Evolutionary conservation across 2,888 invertebrate species (phyloP).

Genomic region (Conistra vaccinii): DNA sequence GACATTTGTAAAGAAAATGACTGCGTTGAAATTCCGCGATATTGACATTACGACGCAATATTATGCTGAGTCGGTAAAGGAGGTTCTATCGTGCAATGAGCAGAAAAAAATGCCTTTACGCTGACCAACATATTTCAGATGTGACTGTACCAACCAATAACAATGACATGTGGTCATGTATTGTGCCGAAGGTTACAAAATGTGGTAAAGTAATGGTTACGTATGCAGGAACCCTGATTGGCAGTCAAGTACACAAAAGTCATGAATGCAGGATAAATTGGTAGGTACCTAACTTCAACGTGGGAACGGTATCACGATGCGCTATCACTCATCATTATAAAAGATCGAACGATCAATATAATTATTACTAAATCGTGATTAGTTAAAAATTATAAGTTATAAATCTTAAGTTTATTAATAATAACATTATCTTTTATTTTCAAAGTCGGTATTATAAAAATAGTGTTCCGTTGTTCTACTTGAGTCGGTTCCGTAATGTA

Average conservation of each 20-base stretch:
- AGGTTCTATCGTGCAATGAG: neutral
- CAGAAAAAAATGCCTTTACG: neutral
- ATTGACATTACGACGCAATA: neutral
- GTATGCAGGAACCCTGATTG: slow-evolving; percentile 18
- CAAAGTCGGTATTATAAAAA: neutral
- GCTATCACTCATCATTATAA: slow-evolving; percentile 17
- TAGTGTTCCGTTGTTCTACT: slow-evolving; percentile 5
- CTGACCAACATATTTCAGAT: neutral
- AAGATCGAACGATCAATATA: slow-evolving; percentile 27
- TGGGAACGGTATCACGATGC: slow-evolving; percentile 39
- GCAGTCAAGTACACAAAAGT: slow-evolving; percentile 56
- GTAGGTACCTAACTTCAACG: slow-evolving; percentile 1
- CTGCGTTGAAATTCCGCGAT: neutral
- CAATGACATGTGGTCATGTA: slow-evolving; percentile 1
- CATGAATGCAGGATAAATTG: slow-evolving; percentile 53
- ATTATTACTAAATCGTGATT: slow-evolving; percentile 43
- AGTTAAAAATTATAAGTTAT: slow-evolving; percentile 17
- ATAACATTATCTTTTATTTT: neutral
- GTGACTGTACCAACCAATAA: neutral
- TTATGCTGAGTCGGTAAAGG: neutral
- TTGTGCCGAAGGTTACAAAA: slow-evolving; percentile 23
- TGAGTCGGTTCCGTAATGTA: neutral
- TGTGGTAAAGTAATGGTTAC: slow-evolving; percentile 15
- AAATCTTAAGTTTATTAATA: neutral
- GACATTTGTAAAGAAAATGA: neutral